These are phyloP conservation scores for Drosophila subpulchrella DNA, from an alignment of 1,140 invertebrate genomes.

Conservation along the genomic window DNA sequence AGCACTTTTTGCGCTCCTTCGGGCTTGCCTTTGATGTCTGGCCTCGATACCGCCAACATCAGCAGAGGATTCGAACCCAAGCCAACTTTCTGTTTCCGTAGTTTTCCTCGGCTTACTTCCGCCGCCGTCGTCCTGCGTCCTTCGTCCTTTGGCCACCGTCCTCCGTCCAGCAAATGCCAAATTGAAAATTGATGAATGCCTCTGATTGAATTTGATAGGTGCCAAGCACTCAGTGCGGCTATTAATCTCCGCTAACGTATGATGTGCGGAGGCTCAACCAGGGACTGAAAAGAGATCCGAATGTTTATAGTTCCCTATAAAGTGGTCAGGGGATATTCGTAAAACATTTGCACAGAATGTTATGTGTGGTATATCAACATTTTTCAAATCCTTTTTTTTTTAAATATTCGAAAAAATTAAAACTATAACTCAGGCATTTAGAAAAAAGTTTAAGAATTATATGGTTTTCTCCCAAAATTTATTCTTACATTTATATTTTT, in stretches of 20 bases:
- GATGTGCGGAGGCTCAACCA: constrained; percentile 39
- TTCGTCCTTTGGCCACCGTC: not conserved
- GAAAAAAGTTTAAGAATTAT: no score
- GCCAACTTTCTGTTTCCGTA: constrained; percentile 56
- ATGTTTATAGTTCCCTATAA: constrained; percentile 1
- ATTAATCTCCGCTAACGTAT: constrained; percentile 79
- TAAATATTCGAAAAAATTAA: no score
- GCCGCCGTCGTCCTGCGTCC: not conserved
- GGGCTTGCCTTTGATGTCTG: constrained; percentile 63
- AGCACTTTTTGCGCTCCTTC: constrained; percentile 58
- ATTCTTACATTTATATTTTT: no score
- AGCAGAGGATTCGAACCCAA: constrained; percentile 59
- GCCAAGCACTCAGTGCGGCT: constrained; percentile 80
- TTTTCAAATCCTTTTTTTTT: no score
- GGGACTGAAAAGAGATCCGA: not conserved
- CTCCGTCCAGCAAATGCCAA: constrained; percentile 60
- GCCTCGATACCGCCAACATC: constrained; percentile 39
- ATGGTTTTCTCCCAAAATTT: no score
- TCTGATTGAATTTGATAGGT: constrained; percentile 83
- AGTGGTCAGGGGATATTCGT: not conserved
- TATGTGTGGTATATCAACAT: not conserved
- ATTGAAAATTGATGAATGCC: constrained; percentile 83
- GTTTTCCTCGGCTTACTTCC: constrained; percentile 23
- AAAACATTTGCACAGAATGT: not conserved
- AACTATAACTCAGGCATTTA: no score